Evolutionary conservation across 2,888 invertebrate genomes (phyloP), one percentile per base, ranked within the genome.

Genomic region (Steromphala cineraria): DNA sequence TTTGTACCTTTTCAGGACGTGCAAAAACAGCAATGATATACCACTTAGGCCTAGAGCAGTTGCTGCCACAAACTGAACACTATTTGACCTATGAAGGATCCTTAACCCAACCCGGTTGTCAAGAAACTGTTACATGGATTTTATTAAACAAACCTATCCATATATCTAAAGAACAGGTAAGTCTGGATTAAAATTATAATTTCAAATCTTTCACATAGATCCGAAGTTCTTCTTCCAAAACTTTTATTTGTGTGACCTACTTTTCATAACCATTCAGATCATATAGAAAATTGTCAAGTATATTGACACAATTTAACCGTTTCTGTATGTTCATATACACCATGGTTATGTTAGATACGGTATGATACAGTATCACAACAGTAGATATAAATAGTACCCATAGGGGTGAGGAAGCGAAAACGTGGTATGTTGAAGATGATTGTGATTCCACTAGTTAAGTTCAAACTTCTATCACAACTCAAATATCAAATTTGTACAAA

Each of bases 61-160:
- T 99, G 80, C 95, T 99, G 89, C 99, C 99, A 85, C 96, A 96
- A 92, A 99, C 98, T 67, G 96, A 96, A 90, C 86, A 97, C 93
- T 99, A 98, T 94, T 97, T 99, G 95, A 99, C 99, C 46, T 99
- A 99, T 94, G 98, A 99, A 93, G 99, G 99, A 31, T 98, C 98
- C 87, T 97, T 98, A 88, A 99, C 99, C 80, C 97, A 98, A 94
- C 99, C 99, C 8, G 94, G 98, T 77, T 99, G 99, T 94, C 98
- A 98, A 96, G 99, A 99, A 94, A 99, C 99, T n/a, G 98, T 98
- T 55, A 98, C 99, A 82, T 99, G 99, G 99, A 96, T 99, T 92
- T 97, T 99, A 91, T 96, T 98, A 36, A 99, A 99, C 95, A 98
- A 98, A 94, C 99, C 98, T 85, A 97, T 99, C 93, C 98, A 98